phyloP scores from a whole-genome alignment of 2,113 vertebrate genomes.

The Anser cygnoides region DNA sequence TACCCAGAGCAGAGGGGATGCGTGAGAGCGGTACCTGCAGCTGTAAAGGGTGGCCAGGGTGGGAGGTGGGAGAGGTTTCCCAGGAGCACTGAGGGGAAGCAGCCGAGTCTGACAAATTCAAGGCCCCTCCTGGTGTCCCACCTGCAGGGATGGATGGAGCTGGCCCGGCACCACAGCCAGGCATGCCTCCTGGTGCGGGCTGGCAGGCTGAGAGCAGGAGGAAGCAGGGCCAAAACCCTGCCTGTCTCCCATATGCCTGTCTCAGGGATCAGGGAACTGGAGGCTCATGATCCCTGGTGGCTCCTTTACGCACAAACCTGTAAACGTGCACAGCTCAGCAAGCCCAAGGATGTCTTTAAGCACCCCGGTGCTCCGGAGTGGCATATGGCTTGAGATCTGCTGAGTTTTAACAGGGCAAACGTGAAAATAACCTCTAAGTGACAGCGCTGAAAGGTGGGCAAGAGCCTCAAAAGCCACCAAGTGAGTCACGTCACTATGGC shows the following conservation, averaged over 20 bases:
- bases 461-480: slow-evolving; percentile 12
- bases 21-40: too few relatives aligned
- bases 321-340: not conserved
- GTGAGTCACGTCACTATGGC: not conserved
- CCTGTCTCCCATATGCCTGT: not conserved
- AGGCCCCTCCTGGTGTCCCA: not conserved
- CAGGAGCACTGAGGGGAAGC: not conserved
- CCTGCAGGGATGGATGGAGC: not conserved
- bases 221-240: not conserved
- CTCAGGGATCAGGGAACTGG: not conserved
- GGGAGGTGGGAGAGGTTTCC: not conserved
- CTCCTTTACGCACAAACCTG: not conserved
- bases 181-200: not conserved
- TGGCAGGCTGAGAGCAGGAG: not conserved
- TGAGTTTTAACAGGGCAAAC: not conserved
- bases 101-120: not conserved
- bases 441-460: not conserved
- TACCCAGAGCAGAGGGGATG: not conserved
- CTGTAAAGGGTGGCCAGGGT: not conserved
- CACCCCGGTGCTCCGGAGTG: not conserved
- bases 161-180: not conserved
- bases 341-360: not conserved
- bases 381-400: accelerated
- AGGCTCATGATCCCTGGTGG: not conserved
- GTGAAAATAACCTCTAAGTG: not conserved